Evolutionary conservation across 2,888 invertebrate species (phyloP).

Genomic region (Parnassius apollo): DNA sequence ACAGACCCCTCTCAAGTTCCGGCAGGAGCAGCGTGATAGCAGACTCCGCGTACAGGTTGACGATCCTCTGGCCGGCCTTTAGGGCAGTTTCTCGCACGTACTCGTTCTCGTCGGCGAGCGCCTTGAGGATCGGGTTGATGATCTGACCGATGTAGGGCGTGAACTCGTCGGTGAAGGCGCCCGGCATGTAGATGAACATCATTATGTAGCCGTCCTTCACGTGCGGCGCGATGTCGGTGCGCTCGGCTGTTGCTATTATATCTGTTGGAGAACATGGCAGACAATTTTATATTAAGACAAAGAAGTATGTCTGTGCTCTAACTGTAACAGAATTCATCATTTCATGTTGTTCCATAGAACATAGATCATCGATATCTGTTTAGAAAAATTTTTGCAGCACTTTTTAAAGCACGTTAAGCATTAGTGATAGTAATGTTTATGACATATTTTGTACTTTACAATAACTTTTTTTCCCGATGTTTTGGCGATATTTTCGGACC

Average conservation of each 20-base stretch:
- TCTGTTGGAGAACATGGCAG: conserved; percentile 68
- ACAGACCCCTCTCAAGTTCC: conserved; percentile 95
- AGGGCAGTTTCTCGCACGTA: conserved; percentile 98
- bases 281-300: background rate
- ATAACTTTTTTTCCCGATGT: too few relatives aligned
- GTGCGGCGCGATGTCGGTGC: conserved; percentile 96
- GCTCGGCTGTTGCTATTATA: conserved; percentile 95
- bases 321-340: background rate
- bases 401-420: too few relatives aligned
- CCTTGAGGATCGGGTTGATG: conserved; percentile 97
- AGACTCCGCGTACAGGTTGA: conserved; percentile 96
- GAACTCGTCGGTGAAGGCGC: conserved; percentile 97
- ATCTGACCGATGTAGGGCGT: conserved; percentile 97
- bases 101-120: conserved; percentile 99
- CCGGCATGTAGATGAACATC: conserved; percentile 99
- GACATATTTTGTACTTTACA: too few relatives aligned
- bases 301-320: background rate
- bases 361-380: background rate
- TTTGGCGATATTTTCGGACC: too few relatives aligned
- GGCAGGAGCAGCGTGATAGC: conserved; percentile 96
- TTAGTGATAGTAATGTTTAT: too few relatives aligned
- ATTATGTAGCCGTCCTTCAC: conserved; percentile 99
- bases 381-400: too few relatives aligned
- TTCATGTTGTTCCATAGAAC: background rate
- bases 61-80: conserved; percentile 97